Base-by-base conservation (phyloP, 2,113 vertebrate genomes). In the Martes martes region DNA sequence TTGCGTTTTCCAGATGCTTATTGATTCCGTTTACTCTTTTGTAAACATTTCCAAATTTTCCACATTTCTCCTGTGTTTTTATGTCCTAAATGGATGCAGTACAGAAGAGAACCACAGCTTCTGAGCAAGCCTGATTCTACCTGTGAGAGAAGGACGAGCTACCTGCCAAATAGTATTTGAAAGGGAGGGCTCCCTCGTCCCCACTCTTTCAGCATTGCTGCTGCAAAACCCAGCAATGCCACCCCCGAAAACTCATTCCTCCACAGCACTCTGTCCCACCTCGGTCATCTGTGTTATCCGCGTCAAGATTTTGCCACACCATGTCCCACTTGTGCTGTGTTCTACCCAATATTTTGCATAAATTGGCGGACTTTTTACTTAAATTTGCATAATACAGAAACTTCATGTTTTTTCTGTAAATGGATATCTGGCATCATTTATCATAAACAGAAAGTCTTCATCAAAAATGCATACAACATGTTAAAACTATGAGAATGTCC, bases 11-110 rank as follows among this genome's bases (percentile, higher is more conserved):
- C 39, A 83, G 84, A 61, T 7, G 2, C 7, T n/a, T 78, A 36
- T n/a, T 81, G 87, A 61, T 87, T 65, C 74, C 39, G 74, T 87
- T 80, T 59, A 28, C 36, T 91, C 94, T 76, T 94, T 67, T 78
- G 45, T 91, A 59, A 94, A 85, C 26, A 19, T 82, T 63, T 86
- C 36, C 21, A 73, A 11, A 19, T 55, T 80, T 93, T 57, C 81
- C 45, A 52, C 50, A 31, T 67, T 83, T 78, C 55, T 87, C 39
- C 9, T 9, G 28, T 47, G n/a, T 61, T 45, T 42, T 73, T 94
- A 57, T 26, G 26, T 59, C 65, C 61, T 92, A 28, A 61, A 7
- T 33, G 18, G 61, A 33, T 45, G 31, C 14, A 73, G 36, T 7
- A 2, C 19, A 69, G 78, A 92, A 31, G 1, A 82, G 78, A 59